phyloP scores from a whole-genome alignment of 2,888 invertebrate genomes.

The Drosophila cyrtoloma region DNA sequence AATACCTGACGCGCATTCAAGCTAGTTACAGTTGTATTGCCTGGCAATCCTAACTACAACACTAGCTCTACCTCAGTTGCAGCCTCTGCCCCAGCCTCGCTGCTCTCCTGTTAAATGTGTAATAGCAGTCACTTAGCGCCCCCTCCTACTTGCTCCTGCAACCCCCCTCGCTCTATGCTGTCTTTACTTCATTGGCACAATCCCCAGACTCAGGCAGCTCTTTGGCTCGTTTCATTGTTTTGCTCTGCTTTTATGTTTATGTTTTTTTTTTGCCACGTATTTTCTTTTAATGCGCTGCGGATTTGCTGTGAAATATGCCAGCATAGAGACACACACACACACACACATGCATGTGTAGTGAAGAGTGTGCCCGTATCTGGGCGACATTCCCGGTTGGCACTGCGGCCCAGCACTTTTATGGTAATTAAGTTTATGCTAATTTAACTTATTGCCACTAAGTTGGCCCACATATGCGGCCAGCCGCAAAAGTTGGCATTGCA shows the following conservation, averaged over 20 bases:
- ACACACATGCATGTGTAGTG: constrained; percentile 8
- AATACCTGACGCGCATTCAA: constrained; percentile 47
- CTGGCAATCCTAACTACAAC: constrained; percentile 59
- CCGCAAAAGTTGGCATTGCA: constrained; percentile 62
- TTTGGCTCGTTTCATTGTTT: constrained; percentile 71
- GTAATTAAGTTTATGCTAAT: constrained; percentile 80
- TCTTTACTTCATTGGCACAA: constrained; percentile 79
- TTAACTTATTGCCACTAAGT: constrained; percentile 80
- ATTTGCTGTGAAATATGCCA: constrained; percentile 76
- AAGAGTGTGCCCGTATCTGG: constrained; percentile 47
- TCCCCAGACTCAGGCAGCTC: constrained; percentile 61
- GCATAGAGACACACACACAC: constrained; percentile 27
- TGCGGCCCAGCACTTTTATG: constrained; percentile 77
- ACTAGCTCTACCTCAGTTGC: constrained; percentile 26
- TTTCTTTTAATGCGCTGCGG: constrained; percentile 79
- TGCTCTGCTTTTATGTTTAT: constrained; percentile 56
- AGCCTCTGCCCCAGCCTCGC: neutral
- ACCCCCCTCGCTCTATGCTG: constrained; percentile 39
- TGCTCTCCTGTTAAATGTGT: constrained; percentile 53
- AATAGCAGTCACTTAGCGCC: constrained; percentile 73
- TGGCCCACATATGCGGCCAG: constrained; percentile 78
- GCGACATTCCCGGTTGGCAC: constrained; percentile 63
- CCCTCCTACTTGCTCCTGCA: neutral
- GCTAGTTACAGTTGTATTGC: constrained; percentile 53
- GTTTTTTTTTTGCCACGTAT: constrained; percentile 69